These are phyloP conservation scores for Synanthedon formicaeformis DNA, from an alignment of 2,888 invertebrate genomes.

Conservation along the genomic window DNA sequence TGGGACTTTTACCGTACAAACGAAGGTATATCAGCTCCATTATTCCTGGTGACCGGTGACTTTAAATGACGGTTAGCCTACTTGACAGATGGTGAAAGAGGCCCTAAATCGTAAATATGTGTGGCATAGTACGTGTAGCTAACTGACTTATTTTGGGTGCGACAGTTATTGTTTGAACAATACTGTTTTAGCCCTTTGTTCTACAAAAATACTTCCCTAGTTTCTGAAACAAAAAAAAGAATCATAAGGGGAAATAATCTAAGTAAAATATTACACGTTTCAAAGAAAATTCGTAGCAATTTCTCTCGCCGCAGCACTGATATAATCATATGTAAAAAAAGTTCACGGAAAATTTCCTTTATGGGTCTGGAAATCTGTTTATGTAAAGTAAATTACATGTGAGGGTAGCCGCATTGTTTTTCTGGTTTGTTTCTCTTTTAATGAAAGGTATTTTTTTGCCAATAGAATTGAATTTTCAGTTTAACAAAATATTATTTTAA, in stretches of 20 bases:
- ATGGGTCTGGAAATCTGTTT: background rate
- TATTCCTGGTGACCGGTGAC: no score
- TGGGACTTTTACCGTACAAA: no score
- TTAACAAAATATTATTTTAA: background rate
- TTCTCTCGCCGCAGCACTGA: constrained; percentile 4
- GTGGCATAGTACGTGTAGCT: no score
- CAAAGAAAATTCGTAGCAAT: constrained; percentile 8
- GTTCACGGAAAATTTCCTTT: background rate
- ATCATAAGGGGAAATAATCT: constrained; percentile 5
- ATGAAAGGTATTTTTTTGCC: background rate
- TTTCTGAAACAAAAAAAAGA: background rate
- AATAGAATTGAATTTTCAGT: no score
- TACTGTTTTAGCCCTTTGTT: no score
- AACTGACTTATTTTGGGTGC: no score
- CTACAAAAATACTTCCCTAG: no score
- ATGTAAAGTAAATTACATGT: background rate
- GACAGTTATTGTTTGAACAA: no score
- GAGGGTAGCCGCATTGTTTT: background rate
- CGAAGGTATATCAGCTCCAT: no score
- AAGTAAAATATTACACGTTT: constrained; percentile 13
- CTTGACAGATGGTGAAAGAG: no score
- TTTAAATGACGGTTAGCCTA: no score
- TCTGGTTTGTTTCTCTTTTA: background rate
- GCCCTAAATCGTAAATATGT: no score
- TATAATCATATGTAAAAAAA: background rate